phyloP scores from a whole-genome alignment of 2,113 vertebrate species.

The Bambusicola thoracicus region DNA sequence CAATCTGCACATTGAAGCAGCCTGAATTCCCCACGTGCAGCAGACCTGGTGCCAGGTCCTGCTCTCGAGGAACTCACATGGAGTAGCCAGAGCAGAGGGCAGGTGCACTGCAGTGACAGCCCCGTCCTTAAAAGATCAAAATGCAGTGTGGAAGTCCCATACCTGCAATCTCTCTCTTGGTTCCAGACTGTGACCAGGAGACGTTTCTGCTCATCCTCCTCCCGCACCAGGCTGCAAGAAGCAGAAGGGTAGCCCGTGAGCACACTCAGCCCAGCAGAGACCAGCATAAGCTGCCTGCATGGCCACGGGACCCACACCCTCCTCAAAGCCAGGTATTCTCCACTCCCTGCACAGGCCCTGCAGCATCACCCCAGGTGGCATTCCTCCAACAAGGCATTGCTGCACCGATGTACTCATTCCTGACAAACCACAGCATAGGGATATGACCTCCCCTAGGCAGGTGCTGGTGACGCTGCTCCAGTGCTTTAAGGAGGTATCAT shows the following conservation, averaged over 20 bases:
- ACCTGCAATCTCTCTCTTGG: slow-evolving; percentile 82
- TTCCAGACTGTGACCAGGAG: slow-evolving; percentile 90
- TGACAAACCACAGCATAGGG: neutral
- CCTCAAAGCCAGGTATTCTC: neutral
- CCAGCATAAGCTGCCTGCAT: neutral
- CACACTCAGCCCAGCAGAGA: neutral
- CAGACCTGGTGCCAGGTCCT: neutral
- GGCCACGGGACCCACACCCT: neutral
- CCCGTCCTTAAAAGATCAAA: fast-evolving
- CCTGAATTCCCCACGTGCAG: fast-evolving
- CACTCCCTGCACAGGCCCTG: neutral
- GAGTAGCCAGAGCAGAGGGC: neutral
- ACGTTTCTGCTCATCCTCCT: slow-evolving; percentile 83
- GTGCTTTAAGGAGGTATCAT: neutral
- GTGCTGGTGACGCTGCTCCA: fast-evolving
- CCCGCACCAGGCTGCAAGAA: slow-evolving; percentile 78
- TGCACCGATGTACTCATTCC: neutral
- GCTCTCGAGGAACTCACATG: fast-evolving
- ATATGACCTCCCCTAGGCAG: neutral
- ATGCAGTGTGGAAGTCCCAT: neutral
- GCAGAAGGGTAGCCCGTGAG: neutral
- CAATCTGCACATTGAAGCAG: neutral
- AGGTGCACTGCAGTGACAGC: neutral
- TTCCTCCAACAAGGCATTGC: neutral
- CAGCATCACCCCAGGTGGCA: neutral